Conservation (phyloP, 1,140 invertebrate genomes). For the Frieseomelitta varia region DNA sequence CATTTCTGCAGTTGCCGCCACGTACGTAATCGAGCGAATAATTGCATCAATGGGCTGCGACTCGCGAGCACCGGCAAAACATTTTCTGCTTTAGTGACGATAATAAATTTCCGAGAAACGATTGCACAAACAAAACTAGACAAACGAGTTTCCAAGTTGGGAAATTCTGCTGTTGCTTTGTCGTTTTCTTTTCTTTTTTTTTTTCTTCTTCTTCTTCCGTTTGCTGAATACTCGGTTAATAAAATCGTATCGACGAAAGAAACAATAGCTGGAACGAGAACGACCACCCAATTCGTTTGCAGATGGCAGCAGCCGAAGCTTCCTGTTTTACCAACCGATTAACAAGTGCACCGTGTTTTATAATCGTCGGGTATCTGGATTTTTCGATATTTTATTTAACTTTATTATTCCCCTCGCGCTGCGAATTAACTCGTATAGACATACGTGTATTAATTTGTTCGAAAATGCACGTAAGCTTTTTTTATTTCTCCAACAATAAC, state of each 20-base stretch:
- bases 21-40: background rate
- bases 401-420: too few species aligned
- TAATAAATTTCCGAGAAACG: slow-evolving; percentile 5
- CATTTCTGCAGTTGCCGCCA: background rate
- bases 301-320: slow-evolving; percentile 60
- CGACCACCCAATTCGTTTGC: slow-evolving; percentile 15
- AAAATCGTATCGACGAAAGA: slow-evolving; percentile 32
- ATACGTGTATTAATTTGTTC: too few species aligned
- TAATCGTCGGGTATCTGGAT: too few species aligned
- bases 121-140: background rate
- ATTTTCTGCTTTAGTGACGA: background rate
- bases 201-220: too few species aligned
- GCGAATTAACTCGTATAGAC: too few species aligned
- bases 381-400: too few species aligned
- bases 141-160: slow-evolving; percentile 3
- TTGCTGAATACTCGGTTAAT: background rate
- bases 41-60: background rate
- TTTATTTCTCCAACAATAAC: background rate
- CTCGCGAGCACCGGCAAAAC: background rate
- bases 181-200: too few species aligned
- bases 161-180: background rate
- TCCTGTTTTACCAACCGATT: slow-evolving; percentile 64
- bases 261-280: slow-evolving; percentile 12
- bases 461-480: background rate
- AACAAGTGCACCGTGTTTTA: background rate